phyloP scores from a whole-genome alignment of 2,113 vertebrate species.

The Podarcis raffonei region DNA sequence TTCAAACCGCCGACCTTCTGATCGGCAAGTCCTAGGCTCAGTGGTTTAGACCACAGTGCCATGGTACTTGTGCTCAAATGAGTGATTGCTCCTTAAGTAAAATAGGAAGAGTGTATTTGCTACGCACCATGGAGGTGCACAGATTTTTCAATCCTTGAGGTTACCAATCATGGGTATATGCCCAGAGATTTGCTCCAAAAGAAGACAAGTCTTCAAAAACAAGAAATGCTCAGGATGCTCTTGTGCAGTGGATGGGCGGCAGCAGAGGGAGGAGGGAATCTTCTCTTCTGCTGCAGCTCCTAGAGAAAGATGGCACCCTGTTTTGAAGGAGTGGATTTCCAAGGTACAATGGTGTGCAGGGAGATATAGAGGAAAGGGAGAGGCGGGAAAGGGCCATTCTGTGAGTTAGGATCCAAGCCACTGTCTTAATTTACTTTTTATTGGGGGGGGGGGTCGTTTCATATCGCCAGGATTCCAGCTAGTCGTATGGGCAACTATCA shows the following conservation, averaged over 20 bases:
- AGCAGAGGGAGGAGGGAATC: too few relatives aligned
- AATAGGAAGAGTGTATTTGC: not conserved
- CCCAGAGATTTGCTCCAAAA: not conserved
- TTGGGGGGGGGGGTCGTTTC: too few relatives aligned
- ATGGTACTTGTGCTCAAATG: not conserved
- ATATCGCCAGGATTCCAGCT: not conserved
- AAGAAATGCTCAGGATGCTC: not conserved
- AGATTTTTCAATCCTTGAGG: not conserved
- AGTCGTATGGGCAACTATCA: not conserved
- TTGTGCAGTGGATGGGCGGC: not conserved
- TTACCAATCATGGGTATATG: not conserved
- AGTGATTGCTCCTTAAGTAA: not conserved
- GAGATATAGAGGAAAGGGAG: too few relatives aligned
- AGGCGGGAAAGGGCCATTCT: not conserved
- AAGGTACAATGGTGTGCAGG: not conserved
- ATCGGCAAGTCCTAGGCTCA: too few relatives aligned
- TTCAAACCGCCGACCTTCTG: too few relatives aligned
- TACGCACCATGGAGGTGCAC: not conserved
- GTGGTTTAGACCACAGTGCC: too few relatives aligned
- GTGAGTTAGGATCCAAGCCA: not conserved
- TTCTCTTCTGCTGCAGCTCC: not conserved
- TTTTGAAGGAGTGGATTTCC: not conserved
- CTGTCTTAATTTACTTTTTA: not conserved
- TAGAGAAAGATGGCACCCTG: not conserved
- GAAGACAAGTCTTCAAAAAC: not conserved